Base-by-base conservation (phyloP, 2,888 invertebrate genomes). In the Halocaridina rubra region DNA sequence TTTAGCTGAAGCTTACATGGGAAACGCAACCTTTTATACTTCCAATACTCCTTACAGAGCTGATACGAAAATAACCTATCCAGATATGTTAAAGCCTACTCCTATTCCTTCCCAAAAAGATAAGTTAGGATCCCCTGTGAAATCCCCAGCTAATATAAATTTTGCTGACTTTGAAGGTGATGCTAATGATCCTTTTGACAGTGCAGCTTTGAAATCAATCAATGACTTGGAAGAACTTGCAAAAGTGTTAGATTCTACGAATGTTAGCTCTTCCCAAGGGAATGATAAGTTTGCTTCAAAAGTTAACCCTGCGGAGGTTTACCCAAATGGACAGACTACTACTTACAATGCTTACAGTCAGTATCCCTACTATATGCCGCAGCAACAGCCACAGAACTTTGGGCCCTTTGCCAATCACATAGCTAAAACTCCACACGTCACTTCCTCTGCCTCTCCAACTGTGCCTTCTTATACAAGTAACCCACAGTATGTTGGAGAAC, bases 151-250 rank as follows among this genome's bases (percentile, higher is more conserved):
- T 22, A 67, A 74, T 27, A 85, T 91, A 79, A 91, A 91, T 88
- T 88, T 93, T 90, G 95, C 94, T 88, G 97, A 97, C 91, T 98
- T 98, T 92, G 97, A 97, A 91, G 94, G 95, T 90, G 97, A 97
- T 90, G 96, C 95, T 75, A 96, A 96, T 79, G 97, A 96, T 91
- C 97, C 97, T 0, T 98, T 98, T 92, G 97, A 98, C 92, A 96
- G 96, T 92, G 94, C 97, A 91, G 97, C 96, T 91, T 91, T 98
- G 78, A 96, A 97, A 91, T 96, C 96, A 61, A 95, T 98, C 85
- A 97, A 98, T 92, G 97, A 97, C 90, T 94, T 97, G 93, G 97
- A 96, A 91, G 94, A 96, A 90, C 92, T 98, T 88, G 97, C 97
- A 16, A 95, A 96, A 91, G 96, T 97, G n/a, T 89, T 91, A 76